Percentiles rank a stretch among this genome's conserved stretches.
Evolutionary conservation across 1,140 invertebrate genomes (phyloP).

Genomic region (Leptinotarsa defecta): DNA sequence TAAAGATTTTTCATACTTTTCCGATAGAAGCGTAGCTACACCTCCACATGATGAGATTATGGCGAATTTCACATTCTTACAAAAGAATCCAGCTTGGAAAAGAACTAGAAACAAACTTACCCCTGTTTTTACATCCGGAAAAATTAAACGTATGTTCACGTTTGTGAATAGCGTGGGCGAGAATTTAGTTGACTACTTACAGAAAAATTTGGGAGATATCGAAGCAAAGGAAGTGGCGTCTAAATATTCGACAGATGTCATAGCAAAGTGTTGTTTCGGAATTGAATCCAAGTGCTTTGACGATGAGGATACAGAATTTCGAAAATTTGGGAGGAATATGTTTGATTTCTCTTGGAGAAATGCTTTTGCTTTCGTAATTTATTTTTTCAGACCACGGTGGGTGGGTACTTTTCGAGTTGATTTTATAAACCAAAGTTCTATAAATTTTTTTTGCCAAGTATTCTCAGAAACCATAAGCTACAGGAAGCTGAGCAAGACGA

Average conservation of each 20-base stretch:
- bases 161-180: slow-evolving; percentile 44
- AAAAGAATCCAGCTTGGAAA: slow-evolving; percentile 59
- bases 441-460: slow-evolving; percentile 19
- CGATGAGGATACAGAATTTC: slow-evolving; percentile 56
- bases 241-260: slow-evolving; percentile 60
- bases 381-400: slow-evolving; percentile 41
- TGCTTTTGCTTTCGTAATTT: slow-evolving; percentile 32
- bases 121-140: slow-evolving; percentile 61
- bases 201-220: slow-evolving; percentile 23
- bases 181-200: slow-evolving; percentile 39
- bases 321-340: slow-evolving; percentile 39
- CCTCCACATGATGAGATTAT: slow-evolving; percentile 28
- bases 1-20: slow-evolving; percentile 64
- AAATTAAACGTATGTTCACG: slow-evolving; percentile 56
- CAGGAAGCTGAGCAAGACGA: slow-evolving; percentile 18
- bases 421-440: slow-evolving; percentile 23
- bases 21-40: slow-evolving; percentile 51
- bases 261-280: slow-evolving; percentile 58
- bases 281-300: slow-evolving; percentile 56
- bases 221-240: slow-evolving; percentile 48
- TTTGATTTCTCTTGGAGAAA: slow-evolving; percentile 35
- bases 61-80: slow-evolving; percentile 45
- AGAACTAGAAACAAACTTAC: slow-evolving; percentile 58
- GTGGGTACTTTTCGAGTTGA: slow-evolving; percentile 38
- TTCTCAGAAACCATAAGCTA: slow-evolving; percentile 39